Conservation (phyloP, 2,797 vertebrate species). For the Sylvilagus floridanus region DNA sequence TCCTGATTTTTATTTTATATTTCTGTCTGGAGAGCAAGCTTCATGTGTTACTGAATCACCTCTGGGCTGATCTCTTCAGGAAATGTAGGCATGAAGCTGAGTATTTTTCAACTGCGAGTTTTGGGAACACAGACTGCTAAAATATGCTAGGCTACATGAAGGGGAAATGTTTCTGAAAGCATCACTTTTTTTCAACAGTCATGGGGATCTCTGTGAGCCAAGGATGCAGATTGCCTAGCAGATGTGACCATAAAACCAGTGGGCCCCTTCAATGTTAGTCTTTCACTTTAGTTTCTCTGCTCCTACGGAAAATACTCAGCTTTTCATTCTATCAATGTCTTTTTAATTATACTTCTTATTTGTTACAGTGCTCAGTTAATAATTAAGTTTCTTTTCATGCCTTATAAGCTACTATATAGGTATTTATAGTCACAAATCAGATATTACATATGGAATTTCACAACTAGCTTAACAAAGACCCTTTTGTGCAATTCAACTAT, state of each 20-base stretch:
- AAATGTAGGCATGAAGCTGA: slow-evolving; percentile 78
- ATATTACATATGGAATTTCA: slow-evolving; percentile 15
- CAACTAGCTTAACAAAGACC: not conserved
- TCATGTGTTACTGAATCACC: slow-evolving; percentile 76
- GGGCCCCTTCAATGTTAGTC: slow-evolving; percentile 63
- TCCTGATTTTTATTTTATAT: slow-evolving; percentile 70
- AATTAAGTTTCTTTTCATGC: slow-evolving; percentile 36
- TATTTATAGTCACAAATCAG: slow-evolving; percentile 41
- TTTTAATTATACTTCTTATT: not conserved
- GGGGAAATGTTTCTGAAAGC: slow-evolving; percentile 80
- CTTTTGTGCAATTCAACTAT: not conserved
- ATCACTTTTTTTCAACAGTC: slow-evolving; percentile 50
- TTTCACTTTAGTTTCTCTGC: slow-evolving; percentile 63
- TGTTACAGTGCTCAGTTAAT: slow-evolving; percentile 6
- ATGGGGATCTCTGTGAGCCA: slow-evolving; percentile 71
- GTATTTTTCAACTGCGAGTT: slow-evolving; percentile 79
- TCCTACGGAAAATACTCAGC: slow-evolving; percentile 34
- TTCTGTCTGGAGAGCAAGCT: slow-evolving; percentile 69
- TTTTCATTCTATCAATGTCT: not conserved
- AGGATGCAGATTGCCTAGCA: slow-evolving; percentile 76
- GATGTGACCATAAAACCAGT: slow-evolving; percentile 76
- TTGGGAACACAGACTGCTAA: slow-evolving; percentile 74
- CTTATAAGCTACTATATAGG: not conserved
- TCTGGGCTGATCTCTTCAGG: slow-evolving; percentile 76
- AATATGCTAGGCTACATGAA: slow-evolving; percentile 78